A percentile compares a stretch with the other conserved stretches of the same genome.
phyloP scores from a whole-genome alignment of 1,140 invertebrate genomes.

The Lordiphosa mommai region DNA sequence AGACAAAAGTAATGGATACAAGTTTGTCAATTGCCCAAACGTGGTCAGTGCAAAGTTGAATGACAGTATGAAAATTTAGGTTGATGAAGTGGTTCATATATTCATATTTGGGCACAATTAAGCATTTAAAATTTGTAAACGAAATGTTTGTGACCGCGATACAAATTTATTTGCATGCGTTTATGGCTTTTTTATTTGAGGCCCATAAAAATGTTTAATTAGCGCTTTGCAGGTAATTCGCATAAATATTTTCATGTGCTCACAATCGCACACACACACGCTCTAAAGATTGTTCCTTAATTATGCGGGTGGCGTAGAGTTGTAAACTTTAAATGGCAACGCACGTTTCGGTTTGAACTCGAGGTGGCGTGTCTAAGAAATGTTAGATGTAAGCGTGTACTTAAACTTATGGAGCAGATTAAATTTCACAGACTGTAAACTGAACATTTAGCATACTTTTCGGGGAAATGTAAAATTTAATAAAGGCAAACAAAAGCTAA shows the following conservation, averaged over 20 bases:
- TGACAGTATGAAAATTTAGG: slow-evolving; percentile 13
- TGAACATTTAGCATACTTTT: too few relatives aligned
- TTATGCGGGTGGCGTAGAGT: slow-evolving; percentile 1
- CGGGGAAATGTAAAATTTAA: too few relatives aligned
- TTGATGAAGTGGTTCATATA: not conserved
- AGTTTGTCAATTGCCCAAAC: slow-evolving; percentile 57
- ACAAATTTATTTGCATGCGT: slow-evolving; percentile 38
- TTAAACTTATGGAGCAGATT: too few relatives aligned
- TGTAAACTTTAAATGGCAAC: slow-evolving; percentile 8
- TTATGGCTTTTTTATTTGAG: slow-evolving; percentile 63
- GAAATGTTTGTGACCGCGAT: too few relatives aligned
- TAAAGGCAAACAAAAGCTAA: too few relatives aligned
- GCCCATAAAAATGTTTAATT: slow-evolving; percentile 65
- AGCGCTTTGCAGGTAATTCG: slow-evolving; percentile 55
- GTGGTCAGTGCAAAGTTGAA: slow-evolving; percentile 30
- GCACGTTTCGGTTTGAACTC: too few relatives aligned
- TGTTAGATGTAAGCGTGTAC: too few relatives aligned
- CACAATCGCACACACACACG: slow-evolving; percentile 9
- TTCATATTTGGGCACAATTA: slow-evolving; percentile 30
- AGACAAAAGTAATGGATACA: slow-evolving; percentile 62
- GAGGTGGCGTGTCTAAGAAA: too few relatives aligned
- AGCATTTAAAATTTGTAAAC: slow-evolving; percentile 43
- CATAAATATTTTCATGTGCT: slow-evolving; percentile 23
- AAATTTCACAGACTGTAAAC: too few relatives aligned
- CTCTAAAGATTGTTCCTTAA: slow-evolving; percentile 5